Conservation (phyloP, 2,888 invertebrate genomes). For the Melanophora roralis region DNA sequence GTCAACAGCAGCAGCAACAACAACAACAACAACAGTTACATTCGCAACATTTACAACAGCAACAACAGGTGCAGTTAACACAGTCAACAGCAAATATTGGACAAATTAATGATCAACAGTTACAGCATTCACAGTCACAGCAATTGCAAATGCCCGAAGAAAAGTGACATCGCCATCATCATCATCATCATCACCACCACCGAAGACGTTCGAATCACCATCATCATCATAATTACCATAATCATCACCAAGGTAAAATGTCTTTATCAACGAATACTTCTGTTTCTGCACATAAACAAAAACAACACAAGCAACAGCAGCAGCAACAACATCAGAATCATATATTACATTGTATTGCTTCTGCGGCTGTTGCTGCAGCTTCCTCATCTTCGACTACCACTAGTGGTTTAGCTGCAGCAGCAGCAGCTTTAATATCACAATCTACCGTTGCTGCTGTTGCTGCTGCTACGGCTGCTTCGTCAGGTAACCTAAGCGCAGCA, state of each 20-base stretch:
- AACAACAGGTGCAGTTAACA: constrained; percentile 63
- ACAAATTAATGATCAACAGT: constrained; percentile 65
- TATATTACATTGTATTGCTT: constrained; percentile 66
- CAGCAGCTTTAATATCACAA: constrained; percentile 58
- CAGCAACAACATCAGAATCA: constrained; percentile 67
- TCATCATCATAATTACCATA: constrained; percentile 64
- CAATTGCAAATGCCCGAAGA: constrained; percentile 69
- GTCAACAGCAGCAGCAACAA: constrained; percentile 65
- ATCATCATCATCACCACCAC: constrained; percentile 60
- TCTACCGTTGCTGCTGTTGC: constrained; percentile 57
- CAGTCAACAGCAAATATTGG: constrained; percentile 59
- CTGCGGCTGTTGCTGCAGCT: constrained; percentile 66
- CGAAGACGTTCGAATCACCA: constrained; percentile 71
- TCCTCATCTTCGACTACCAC: constrained; percentile 50
- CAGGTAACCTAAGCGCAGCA: constrained; percentile 64
- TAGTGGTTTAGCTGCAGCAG: constrained; percentile 61
- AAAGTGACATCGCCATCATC: constrained; percentile 76
- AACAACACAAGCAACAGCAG: constrained; percentile 59
- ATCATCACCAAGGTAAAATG: constrained; percentile 53
- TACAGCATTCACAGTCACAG: constrained; percentile 62
- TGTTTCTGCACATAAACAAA: constrained; percentile 48
- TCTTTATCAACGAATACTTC: constrained; percentile 5
- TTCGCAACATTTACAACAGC: constrained; percentile 63
- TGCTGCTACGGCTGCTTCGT: constrained; percentile 66
- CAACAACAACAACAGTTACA: constrained; percentile 31